phyloP scores from a whole-genome alignment of 2,113 vertebrate genomes.

The Tor tambroides region DNA sequence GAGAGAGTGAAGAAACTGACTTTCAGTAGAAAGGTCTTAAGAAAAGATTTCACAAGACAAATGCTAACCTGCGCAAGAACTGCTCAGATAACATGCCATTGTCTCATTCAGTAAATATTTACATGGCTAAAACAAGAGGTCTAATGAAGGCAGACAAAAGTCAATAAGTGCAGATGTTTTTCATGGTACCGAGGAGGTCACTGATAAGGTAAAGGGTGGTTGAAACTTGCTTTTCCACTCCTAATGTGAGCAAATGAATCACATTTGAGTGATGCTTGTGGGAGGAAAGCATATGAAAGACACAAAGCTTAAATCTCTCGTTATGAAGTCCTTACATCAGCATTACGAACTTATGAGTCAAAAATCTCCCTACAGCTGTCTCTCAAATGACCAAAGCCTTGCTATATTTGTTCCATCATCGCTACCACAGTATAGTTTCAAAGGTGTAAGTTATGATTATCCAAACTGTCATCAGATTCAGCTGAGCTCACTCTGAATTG shows the following conservation, averaged over 20 bases:
- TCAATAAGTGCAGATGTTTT: conserved; percentile 23
- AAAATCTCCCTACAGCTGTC: not conserved
- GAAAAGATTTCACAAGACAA: not conserved
- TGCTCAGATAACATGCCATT: conserved; percentile 26
- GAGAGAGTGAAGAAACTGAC: not conserved
- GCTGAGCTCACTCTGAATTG: not conserved
- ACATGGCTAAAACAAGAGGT: not conserved
- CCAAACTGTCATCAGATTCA: conserved; percentile 6
- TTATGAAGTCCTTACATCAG: not conserved
- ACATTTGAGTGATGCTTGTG: not conserved
- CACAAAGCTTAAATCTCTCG: not conserved
- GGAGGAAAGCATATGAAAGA: not conserved
- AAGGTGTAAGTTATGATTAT: not conserved
- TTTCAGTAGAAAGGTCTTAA: not conserved
- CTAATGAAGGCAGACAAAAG: not conserved
- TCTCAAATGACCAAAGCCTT: not conserved
- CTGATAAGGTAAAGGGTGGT: conserved; percentile 22
- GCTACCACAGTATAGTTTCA: not conserved
- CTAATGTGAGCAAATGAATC: conserved; percentile 6
- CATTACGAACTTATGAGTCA: not conserved
- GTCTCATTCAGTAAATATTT: conserved; percentile 42
- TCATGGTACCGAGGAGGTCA: conserved; percentile 4
- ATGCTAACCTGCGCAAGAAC: not conserved
- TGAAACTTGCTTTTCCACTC: not conserved
- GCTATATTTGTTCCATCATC: not conserved